Evolutionary conservation across 2,888 invertebrate genomes (phyloP), one percentile per base, ranked within the genome.

Genomic region (Prostheceraeus crozeri): DNA sequence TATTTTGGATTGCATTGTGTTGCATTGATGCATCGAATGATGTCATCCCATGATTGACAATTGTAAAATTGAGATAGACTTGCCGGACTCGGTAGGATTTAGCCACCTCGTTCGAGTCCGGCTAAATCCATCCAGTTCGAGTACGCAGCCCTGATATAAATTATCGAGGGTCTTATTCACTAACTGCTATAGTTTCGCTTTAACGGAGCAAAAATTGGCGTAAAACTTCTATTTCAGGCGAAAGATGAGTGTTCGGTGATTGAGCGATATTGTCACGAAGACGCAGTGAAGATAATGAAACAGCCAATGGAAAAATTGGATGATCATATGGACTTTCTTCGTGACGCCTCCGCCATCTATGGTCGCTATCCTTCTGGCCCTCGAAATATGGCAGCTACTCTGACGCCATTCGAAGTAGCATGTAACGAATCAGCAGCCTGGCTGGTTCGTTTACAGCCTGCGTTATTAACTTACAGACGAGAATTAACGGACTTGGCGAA

Each of bases 341-440:
- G 59, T 16, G 57, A 59, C 16, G 14, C 35, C 6, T 21, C 59
- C 16, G 59, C 58, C 3, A 35, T 59, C 2, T 25, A 60, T 21
- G 59, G 59, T n/a, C 33, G 59, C 4, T 60, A 25, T 25, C 28
- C 21, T 21, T 31, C 27, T 21, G 60, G 61, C 2, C 59, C 60
- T 16, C n/a, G 35, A 23, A 35, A 61, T 4, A 59, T 21, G 1
- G 33, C 23, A 14, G 25, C 28, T 10, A 27, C 35, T 1, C 35
- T 61, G n/a, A 62, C 61, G 11, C 61, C 61, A 46, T 61, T 53
- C 35, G 61, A 61, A 25, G 28, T 61, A n/a, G 61, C 61, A 3
- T 52, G 46, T 16, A 61, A 61, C 23, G 61, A 61, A 27, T 60
- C 61, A 1, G 60, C 61, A 14, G 16, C 14, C 10, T 23, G 30